These are phyloP conservation scores for Diabrotica virgifera DNA, from an alignment of 1,140 invertebrate species.

Conservation along the genomic window DNA sequence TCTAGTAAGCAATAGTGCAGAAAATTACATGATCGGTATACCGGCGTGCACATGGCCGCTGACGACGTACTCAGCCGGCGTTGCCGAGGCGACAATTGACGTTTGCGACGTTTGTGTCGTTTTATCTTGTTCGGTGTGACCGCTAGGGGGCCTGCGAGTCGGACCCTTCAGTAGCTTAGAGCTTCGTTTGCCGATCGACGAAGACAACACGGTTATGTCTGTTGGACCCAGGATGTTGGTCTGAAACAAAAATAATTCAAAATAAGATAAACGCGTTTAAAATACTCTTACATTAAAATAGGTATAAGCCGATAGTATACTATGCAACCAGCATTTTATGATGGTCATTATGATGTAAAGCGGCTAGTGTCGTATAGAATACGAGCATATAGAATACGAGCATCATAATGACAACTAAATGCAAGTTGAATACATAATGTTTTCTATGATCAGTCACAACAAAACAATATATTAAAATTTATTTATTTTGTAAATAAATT, in stretches of 20 bases:
- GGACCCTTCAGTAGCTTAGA: neutral
- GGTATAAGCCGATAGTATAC: too few relatives aligned
- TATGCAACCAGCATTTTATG: too few relatives aligned
- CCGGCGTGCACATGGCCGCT: conserved; percentile 19
- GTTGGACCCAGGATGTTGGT: conserved; percentile 9
- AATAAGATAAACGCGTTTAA: too few relatives aligned
- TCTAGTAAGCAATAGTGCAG: neutral
- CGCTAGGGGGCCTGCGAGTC: neutral
- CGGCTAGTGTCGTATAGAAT: too few relatives aligned
- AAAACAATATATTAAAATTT: too few relatives aligned
- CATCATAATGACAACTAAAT: too few relatives aligned
- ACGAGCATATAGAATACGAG: too few relatives aligned
- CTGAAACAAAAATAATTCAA: conserved; percentile 1
- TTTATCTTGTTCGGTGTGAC: neutral
- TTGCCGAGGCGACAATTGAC: neutral
- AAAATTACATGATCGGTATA: conserved; percentile 21
- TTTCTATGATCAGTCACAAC: too few relatives aligned
- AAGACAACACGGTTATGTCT: neutral
- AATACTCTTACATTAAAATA: too few relatives aligned
- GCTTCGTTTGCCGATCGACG: neutral
- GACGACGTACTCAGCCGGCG: conserved; percentile 8
- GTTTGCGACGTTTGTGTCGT: neutral
- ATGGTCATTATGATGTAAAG: too few relatives aligned
- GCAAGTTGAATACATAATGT: too few relatives aligned
- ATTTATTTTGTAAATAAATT: too few relatives aligned